Conservation (phyloP, 1,140 invertebrate species). For the Zaprionus taronus region DNA sequence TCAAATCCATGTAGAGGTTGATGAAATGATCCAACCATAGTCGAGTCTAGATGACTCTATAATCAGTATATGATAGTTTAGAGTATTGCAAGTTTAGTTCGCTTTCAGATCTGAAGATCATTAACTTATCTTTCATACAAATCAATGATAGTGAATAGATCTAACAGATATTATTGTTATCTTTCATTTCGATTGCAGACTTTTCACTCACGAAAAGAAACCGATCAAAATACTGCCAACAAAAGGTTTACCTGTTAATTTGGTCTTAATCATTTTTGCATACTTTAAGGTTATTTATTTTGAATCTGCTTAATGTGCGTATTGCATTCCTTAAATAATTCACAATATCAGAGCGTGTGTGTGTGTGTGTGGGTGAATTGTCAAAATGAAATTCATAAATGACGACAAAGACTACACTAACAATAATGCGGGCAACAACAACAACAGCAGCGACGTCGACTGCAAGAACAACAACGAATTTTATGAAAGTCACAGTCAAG, state of each 20-base stretch:
- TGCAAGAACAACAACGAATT: slow-evolving; percentile 65
- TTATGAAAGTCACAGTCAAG: slow-evolving; percentile 83
- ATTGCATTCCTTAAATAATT: slow-evolving; percentile 2
- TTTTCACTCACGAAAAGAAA: too few relatives aligned
- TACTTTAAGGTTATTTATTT: not conserved
- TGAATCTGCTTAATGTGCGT: not conserved
- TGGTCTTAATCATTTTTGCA: not conserved
- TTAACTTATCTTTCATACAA: too few relatives aligned
- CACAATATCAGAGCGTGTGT: slow-evolving; percentile 1
- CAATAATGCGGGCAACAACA: slow-evolving; percentile 34
- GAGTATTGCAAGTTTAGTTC: too few relatives aligned
- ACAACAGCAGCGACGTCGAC: slow-evolving; percentile 2
- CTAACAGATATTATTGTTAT: too few relatives aligned
- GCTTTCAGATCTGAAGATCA: too few relatives aligned
- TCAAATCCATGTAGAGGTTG: too few relatives aligned
- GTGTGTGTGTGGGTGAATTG: slow-evolving; percentile 19
- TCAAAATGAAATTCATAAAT: slow-evolving; percentile 68
- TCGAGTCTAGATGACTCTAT: too few relatives aligned
- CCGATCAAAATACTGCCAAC: not conserved
- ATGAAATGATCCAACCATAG: too few relatives aligned
- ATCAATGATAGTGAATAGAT: too few relatives aligned
- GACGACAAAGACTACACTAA: slow-evolving; percentile 49
- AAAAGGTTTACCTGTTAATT: not conserved
- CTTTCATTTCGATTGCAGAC: too few relatives aligned
- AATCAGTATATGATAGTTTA: too few relatives aligned